phyloP scores from a whole-genome alignment of 2,113 vertebrate species.

The Periophthalmodon schlosseri region DNA sequence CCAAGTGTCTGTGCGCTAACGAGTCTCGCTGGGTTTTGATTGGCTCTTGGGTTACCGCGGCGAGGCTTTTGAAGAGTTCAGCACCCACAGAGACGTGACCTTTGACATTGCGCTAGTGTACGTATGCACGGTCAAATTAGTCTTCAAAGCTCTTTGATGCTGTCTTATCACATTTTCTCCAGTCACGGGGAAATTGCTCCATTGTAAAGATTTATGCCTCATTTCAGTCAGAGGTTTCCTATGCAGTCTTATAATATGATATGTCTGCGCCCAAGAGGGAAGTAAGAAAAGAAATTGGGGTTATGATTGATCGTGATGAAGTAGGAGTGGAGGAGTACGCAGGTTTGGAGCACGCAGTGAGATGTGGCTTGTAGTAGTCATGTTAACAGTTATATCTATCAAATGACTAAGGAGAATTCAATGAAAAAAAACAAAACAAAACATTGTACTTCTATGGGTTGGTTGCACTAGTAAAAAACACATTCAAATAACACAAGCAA shows the following conservation, averaged over 20 bases:
- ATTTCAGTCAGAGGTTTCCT: neutral
- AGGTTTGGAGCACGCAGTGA: neutral
- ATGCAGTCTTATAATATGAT: neutral
- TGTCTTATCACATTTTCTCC: slow-evolving; percentile 13
- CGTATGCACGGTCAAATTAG: slow-evolving; percentile 26
- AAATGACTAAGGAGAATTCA: no score
- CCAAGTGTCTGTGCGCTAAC: slow-evolving; percentile 43
- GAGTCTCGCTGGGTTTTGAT: slow-evolving; percentile 37
- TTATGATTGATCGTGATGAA: neutral
- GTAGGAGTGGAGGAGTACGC: neutral
- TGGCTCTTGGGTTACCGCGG: slow-evolving; percentile 20
- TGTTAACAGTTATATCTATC: neutral
- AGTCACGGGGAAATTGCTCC: slow-evolving; percentile 2
- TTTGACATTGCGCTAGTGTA: slow-evolving; percentile 29
- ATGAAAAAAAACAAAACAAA: no score
- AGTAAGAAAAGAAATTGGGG: neutral
- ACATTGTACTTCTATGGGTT: no score
- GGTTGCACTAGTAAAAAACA: no score
- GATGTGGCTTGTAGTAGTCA: neutral
- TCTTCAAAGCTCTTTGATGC: slow-evolving; percentile 20
- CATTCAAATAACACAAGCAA: no score
- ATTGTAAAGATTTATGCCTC: neutral
- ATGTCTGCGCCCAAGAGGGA: neutral
- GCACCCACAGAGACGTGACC: slow-evolving; percentile 46
- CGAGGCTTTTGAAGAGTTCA: slow-evolving; percentile 40